phyloP scores from a whole-genome alignment of 2,113 vertebrate species.

The Xyrauchen texanus region DNA sequence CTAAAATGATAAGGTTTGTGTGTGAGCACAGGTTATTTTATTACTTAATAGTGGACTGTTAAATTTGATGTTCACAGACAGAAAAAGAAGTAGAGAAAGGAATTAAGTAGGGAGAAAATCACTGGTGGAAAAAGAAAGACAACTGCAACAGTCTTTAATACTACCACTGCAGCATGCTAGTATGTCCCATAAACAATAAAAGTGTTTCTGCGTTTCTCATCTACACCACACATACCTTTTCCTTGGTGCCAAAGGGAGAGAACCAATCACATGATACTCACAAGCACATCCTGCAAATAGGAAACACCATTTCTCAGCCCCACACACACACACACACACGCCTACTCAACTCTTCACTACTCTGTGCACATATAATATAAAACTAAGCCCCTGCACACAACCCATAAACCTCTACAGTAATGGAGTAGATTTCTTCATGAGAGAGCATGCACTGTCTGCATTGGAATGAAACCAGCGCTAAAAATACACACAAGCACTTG shows the following conservation, averaged over 20 bases:
- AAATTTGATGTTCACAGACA: conserved; percentile 15
- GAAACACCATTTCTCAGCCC: conserved; percentile 22
- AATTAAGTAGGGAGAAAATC: background rate
- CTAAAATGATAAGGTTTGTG: conserved; percentile 4
- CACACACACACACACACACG: conserved; percentile 30
- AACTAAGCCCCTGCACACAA: conserved; percentile 20
- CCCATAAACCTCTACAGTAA: conserved; percentile 45
- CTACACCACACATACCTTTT: conserved; percentile 11
- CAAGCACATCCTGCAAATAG: conserved; percentile 13
- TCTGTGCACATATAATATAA: conserved; percentile 22
- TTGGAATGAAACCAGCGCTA: conserved; percentile 65
- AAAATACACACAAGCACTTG: conserved; percentile 67
- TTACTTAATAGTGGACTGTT: background rate
- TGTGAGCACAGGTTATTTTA: background rate
- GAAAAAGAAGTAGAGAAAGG: background rate
- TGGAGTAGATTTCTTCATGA: conserved; percentile 57
- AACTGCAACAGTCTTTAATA: background rate
- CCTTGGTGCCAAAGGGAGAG: conserved; percentile 1
- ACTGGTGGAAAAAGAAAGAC: background rate
- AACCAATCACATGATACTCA: background rate
- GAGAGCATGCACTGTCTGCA: conserved; percentile 57
- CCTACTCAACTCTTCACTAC: conserved; percentile 8
- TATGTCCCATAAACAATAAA: background rate
- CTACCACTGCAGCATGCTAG: background rate
- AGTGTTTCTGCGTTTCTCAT: conserved; percentile 3